Conservation (phyloP, 2,113 vertebrate genomes). For the Aplodontia rufa region DNA sequence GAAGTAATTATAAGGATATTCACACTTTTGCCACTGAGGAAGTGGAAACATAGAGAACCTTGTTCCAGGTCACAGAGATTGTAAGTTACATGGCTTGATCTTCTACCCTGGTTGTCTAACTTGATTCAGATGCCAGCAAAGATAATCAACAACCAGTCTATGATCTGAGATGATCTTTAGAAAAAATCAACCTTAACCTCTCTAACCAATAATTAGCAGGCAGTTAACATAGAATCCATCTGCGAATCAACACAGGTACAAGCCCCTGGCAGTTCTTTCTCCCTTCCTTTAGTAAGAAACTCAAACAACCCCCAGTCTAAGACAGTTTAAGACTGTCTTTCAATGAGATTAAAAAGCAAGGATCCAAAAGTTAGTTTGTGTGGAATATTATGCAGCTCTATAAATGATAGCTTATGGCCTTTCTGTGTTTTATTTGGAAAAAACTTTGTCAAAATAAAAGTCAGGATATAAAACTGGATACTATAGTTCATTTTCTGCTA, state of each 20-base stretch:
- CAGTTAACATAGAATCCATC: neutral
- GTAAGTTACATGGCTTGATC: neutral
- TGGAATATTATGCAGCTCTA: neutral
- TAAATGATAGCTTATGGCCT: neutral
- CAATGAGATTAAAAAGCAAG: neutral
- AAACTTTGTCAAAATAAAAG: neutral
- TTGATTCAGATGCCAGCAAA: neutral
- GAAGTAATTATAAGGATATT: neutral
- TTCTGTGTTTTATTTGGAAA: conserved; percentile 9
- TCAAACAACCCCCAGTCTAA: neutral
- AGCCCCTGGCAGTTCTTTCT: neutral
- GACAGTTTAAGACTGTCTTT: neutral
- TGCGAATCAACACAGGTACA: neutral
- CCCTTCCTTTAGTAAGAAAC: neutral
- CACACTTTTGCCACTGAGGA: neutral
- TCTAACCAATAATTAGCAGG: neutral
- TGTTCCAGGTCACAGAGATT: neutral
- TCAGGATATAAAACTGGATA: neutral
- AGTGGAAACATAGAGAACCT: neutral
- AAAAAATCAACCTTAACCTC: neutral
- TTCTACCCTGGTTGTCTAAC: neutral
- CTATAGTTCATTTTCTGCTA: neutral
- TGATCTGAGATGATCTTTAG: neutral
- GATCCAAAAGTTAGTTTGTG: neutral
- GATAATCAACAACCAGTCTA: too few species aligned